Base-by-base conservation (phyloP, 2,113 vertebrate genomes). In the Oceanodroma tethys region DNA sequence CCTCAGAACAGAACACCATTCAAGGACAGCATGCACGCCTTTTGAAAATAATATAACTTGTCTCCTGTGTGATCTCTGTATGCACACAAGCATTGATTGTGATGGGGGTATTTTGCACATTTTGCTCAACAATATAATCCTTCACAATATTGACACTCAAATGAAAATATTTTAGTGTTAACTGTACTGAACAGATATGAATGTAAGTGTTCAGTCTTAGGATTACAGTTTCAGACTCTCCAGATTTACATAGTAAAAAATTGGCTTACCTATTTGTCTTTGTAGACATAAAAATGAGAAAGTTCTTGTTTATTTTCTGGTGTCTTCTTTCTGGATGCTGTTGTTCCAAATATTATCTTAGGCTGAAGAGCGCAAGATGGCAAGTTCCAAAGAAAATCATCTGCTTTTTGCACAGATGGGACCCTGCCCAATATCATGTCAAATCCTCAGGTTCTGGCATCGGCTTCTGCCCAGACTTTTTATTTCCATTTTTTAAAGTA, bases 61-160 rank as follows among this genome's bases (percentile, higher is more conserved):
- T 67, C 50, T 73, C 45, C 16, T n/a, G 10, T 55, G 32, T 63
- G 18, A 56, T 62, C 27, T 67, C 15, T 22, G 14, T 16, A 53
- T 5, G 2, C 67, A 55, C 4, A 17, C 25, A 76, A 42, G 2
- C 11, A 9, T 22, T 48, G 29, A 43, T 56, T 67, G 10, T 29
- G 13, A 43, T n/a, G 21, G 3, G 16, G 2, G 1, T 18, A 30
- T 10, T 21, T 63, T 23, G 4, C 25, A 32, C 0, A 3, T 50
- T 62, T 90, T 90, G 1, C 3, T 75, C 27, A 63, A 32, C 29
- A 68, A n/a, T 26, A 50, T 55, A 74, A 79, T 59, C 6, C 10
- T 68, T 83, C 17, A 40, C 7, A 40, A 20, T 56, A 38, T 16
- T 88, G 67, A n/a, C 12, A 74, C 6, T 47, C 14, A 68, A 38